phyloP scores from a whole-genome alignment of 2,888 invertebrate genomes.

The Perithous albicinctus region DNA sequence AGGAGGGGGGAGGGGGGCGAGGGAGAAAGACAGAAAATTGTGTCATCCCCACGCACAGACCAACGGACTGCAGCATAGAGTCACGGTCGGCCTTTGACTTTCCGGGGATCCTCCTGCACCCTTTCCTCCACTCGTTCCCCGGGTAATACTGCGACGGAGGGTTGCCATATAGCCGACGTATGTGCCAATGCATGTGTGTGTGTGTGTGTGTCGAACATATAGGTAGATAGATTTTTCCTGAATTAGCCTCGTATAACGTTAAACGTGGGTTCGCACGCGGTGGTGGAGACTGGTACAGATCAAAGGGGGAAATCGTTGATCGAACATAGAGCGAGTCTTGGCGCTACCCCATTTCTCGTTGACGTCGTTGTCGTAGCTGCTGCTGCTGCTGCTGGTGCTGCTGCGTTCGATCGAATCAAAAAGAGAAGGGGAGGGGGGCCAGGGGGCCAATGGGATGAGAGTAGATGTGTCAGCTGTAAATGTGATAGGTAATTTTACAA shows the following conservation, averaged over 20 bases:
- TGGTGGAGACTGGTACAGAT: slow-evolving; percentile 66
- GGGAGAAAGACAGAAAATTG: slow-evolving; percentile 62
- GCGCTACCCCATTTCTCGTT: slow-evolving; percentile 61
- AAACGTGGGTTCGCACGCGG: slow-evolving; percentile 45
- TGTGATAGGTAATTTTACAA: slow-evolving; percentile 39
- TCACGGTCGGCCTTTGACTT: slow-evolving; percentile 70
- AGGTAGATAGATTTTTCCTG: slow-evolving; percentile 55
- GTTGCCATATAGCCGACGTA: slow-evolving; percentile 13
- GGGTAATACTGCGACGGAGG: slow-evolving; percentile 58
- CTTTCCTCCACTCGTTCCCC: slow-evolving; percentile 56
- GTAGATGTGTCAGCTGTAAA: slow-evolving; percentile 13
- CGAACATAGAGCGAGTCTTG: slow-evolving; percentile 54
- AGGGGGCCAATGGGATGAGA: slow-evolving; percentile 61
- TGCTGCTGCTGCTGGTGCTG: slow-evolving; percentile 44
- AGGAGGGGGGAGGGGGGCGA: no score
- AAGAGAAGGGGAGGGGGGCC: slow-evolving; percentile 19
- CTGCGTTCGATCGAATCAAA: slow-evolving; percentile 62
- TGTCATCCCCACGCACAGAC: slow-evolving; percentile 65
- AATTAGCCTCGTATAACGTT: slow-evolving; percentile 54
- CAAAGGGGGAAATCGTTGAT: slow-evolving; percentile 64
- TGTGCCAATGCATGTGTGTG: slow-evolving; percentile 16
- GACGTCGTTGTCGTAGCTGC: slow-evolving; percentile 43
- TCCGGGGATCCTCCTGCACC: slow-evolving; percentile 57
- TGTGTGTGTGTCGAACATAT: slow-evolving; percentile 33
- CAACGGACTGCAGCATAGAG: slow-evolving; percentile 67